Evolutionary conservation across 2,888 invertebrate genomes (phyloP).

Genomic region (Lasioglossum figueresi): DNA sequence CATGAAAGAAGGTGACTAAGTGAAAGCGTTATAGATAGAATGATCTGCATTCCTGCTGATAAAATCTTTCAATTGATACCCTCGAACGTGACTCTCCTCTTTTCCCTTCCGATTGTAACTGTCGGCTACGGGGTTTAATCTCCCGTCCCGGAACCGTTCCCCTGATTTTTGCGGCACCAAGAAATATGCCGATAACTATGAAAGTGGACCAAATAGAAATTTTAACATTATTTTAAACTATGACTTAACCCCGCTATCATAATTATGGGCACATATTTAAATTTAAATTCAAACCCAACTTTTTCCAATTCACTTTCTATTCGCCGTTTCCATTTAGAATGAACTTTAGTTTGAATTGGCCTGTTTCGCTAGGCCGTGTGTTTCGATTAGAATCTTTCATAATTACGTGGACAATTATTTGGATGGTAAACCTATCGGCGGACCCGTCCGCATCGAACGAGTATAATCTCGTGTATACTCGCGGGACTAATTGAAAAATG

Average conservation of each 20-base stretch:
- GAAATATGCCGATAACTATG: background rate
- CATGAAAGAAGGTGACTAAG: slow-evolving; percentile 56
- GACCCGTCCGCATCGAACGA: background rate
- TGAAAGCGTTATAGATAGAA: slow-evolving; percentile 68
- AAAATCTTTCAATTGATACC: slow-evolving; percentile 62
- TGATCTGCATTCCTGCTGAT: slow-evolving; percentile 58
- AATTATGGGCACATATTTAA: no score
- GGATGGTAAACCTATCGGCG: background rate
- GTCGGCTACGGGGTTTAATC: slow-evolving; percentile 33
- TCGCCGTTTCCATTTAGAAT: no score
- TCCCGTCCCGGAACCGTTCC: slow-evolving; percentile 23
- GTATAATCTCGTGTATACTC: background rate
- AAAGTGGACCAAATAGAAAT: no score
- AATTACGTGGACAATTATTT: no score
- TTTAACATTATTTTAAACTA: no score
- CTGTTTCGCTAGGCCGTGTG: no score
- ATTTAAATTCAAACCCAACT: no score
- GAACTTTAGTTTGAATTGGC: no score
- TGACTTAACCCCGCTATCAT: no score
- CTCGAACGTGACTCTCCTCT: slow-evolving; percentile 48
- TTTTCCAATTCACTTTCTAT: no score
- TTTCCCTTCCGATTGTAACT: slow-evolving; percentile 27
- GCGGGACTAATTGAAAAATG: background rate
- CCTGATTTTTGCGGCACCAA: background rate
- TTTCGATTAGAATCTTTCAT: no score